phyloP scores from a whole-genome alignment of 2,797 vertebrate species.

The Alectoris magna region DNA sequence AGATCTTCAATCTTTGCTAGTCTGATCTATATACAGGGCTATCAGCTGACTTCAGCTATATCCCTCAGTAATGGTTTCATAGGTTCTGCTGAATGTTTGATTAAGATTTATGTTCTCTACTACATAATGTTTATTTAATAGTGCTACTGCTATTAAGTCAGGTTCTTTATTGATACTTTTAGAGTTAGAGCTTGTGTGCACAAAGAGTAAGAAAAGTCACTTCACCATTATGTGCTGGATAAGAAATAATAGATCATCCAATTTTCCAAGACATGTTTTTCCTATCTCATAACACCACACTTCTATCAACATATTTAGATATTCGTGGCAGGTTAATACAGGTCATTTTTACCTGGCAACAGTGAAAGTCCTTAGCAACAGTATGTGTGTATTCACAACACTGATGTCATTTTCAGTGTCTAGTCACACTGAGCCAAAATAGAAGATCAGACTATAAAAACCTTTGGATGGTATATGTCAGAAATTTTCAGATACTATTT shows the following conservation, averaged over 20 bases:
- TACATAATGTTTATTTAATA: conserved; percentile 33
- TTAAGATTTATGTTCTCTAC: conserved; percentile 24
- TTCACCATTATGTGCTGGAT: background rate
- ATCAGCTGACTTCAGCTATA: background rate
- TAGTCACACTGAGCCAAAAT: conserved; percentile 48
- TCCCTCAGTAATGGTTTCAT: background rate
- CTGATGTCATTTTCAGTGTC: conserved; percentile 35
- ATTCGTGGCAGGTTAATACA: conserved; percentile 58
- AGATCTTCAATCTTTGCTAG: background rate
- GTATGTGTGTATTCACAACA: background rate
- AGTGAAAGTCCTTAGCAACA: conserved; percentile 57
- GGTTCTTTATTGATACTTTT: conserved; percentile 29
- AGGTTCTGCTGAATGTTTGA: background rate
- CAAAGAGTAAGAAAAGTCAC: conserved; percentile 24
- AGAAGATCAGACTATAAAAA: conserved; percentile 57
- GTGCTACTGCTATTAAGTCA: background rate
- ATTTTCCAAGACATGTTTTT: conserved; percentile 51
- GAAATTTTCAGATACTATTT: conserved; percentile 56
- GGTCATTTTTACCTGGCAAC: conserved; percentile 56
- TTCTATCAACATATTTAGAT: conserved; percentile 53
- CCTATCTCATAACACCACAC: conserved; percentile 23
- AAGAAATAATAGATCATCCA: conserved; percentile 40
- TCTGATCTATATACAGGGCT: background rate
- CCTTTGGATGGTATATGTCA: conserved; percentile 17
- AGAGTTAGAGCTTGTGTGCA: background rate